These are phyloP conservation scores for Marmota flaviventris DNA, from an alignment of 2,113 vertebrate species.

Conservation along the genomic window DNA sequence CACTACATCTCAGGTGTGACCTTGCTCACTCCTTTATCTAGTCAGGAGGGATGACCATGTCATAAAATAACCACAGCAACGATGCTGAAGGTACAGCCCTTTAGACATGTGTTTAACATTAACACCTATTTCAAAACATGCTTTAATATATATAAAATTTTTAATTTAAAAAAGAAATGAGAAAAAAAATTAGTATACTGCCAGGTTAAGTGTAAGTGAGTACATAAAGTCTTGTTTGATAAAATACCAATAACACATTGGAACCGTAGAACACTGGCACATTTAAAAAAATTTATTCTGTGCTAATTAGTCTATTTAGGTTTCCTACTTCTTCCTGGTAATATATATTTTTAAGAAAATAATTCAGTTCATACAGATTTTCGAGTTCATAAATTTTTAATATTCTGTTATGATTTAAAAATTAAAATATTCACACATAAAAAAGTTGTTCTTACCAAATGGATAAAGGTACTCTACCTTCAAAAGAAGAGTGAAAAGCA, in stretches of 20 bases:
- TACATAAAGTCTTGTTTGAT: background rate
- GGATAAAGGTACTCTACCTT: background rate
- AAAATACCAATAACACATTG: conserved; percentile 8
- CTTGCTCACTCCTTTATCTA: background rate
- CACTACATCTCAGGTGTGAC: background rate
- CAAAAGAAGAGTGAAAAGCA: background rate
- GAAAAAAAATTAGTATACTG: background rate
- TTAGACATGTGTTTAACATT: background rate
- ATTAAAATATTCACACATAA: conserved; percentile 2
- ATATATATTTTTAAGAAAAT: background rate
- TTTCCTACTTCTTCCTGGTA: background rate
- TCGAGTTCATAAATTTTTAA: conserved; percentile 42
- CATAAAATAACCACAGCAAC: background rate
- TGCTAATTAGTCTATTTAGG: conserved; percentile 31
- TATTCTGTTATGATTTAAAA: background rate
- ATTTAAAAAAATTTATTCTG: conserved; percentile 39
- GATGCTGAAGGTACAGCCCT: background rate
- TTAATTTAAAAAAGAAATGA: background rate
- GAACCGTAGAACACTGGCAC: conserved; percentile 3
- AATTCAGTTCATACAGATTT: background rate
- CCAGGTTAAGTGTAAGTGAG: conserved; percentile 39
- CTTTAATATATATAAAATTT: background rate
- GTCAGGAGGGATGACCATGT: background rate
- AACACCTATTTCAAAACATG: background rate
- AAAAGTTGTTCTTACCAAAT: background rate